Evolutionary conservation across 2,113 vertebrate genomes (phyloP).

Genomic region (Brachypodius melanocephalos): DNA sequence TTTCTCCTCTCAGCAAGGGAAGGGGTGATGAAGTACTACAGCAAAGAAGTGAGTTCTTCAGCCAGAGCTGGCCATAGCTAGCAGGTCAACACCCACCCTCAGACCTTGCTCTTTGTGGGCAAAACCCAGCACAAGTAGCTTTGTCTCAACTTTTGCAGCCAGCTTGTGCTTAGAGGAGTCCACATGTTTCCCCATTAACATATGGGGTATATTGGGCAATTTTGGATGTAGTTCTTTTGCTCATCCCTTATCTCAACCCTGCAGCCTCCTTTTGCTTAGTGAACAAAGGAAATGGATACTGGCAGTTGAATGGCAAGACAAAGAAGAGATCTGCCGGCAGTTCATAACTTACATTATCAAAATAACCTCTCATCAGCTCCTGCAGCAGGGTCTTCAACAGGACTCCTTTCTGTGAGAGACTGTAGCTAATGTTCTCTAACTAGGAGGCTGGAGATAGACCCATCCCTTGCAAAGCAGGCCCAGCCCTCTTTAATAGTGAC

Average conservation of each 20-base stretch:
- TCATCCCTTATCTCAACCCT: not conserved
- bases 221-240: not conserved
- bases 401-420: not conserved
- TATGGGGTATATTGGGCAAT: not conserved
- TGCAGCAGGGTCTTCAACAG: not conserved
- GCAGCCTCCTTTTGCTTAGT: not conserved
- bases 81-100: not conserved
- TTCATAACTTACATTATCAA: not conserved
- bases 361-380: not conserved
- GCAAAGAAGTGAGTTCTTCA: conserved; percentile 84
- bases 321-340: not conserved
- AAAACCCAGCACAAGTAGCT: not conserved
- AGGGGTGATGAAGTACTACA: conserved; percentile 90
- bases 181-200: not conserved
- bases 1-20: conserved; percentile 86
- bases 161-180: not conserved
- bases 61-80: not conserved
- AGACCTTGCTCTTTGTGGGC: not conserved
- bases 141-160: not conserved
- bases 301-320: not conserved
- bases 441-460: not conserved
- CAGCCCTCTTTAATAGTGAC: not conserved
- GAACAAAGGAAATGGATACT: not conserved
- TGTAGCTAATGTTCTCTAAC: not conserved
- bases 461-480: not conserved